Base-by-base conservation (phyloP, 1,140 invertebrate species). In the Artemia franciscana region DNA sequence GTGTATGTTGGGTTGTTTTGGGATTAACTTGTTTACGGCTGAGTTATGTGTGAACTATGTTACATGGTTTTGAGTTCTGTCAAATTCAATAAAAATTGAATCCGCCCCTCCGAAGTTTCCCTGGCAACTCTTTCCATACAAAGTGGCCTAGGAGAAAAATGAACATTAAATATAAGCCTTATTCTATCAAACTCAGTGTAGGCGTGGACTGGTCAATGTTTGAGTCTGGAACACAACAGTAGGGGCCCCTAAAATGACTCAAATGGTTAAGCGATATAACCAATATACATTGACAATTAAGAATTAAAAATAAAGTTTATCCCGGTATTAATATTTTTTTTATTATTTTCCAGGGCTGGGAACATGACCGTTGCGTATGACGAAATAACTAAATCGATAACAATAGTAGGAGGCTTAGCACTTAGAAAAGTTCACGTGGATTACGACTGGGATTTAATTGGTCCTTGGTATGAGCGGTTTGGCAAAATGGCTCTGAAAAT, bases 381-480 rank as follows among this genome's bases (percentile, higher is more conserved):
- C 67, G 85, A 89, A 66, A 80, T 83, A 62, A 83, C 80, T 18
- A 51, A 51, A 51, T 51, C 39, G 12, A 18, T 51, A 51, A 51
- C 39, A 51, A 18, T 18, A 51, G 39, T 12, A 15, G 12, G 12
- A 18, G 21, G 39, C 21, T 18, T 51, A 15, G 39, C 12, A 15
- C 1, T 51, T 51, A 18, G 39, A 70, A 78, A 81, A 71, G 73
- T 89, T 18, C 74, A 82, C 59, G 66, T 62, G 1, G 79, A 74
- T 5, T 84, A 82, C 18, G 79, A 85, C 30, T 89, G 86, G 86
- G 83, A 86, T 68, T 72, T 86, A 5, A 78, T 79, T 57, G 70
- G 84, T 2, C 84, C 83, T 12, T 69, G 86, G 9, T 68, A 85
- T 26, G 81, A 80, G 0, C 78, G 80, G 66, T 74, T 80, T n/a